These are phyloP conservation scores for Cerastis rubricosa DNA, from an alignment of 2,888 invertebrate genomes.

Conservation along the genomic window DNA sequence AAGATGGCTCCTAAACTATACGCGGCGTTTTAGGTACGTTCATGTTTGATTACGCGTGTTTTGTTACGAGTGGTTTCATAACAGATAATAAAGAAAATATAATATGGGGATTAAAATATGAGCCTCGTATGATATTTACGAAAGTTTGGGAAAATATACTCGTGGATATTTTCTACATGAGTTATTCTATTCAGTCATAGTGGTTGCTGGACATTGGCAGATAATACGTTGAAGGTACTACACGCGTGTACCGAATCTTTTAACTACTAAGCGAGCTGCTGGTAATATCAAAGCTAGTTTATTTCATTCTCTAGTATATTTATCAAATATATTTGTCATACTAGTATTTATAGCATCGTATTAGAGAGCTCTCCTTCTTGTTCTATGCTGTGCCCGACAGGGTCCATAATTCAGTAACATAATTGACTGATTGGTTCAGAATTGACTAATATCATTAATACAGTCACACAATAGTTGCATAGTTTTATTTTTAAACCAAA, in stretches of 20 bases:
- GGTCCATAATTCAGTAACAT: no score
- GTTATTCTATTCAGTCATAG: background rate
- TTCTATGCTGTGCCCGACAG: no score
- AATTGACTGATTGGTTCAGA: no score
- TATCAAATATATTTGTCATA: no score
- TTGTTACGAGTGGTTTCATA: slow-evolving; percentile 30
- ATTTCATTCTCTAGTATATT: no score
- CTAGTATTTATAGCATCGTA: background rate
- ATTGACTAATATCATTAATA: no score
- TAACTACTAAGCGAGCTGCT: background rate
- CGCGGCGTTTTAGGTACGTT: slow-evolving; percentile 20
- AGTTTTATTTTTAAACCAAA: background rate
- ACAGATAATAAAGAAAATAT: slow-evolving; percentile 41
- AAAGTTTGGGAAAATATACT: background rate
- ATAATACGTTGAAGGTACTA: background rate
- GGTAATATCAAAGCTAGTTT: background rate
- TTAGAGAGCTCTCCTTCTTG: no score
- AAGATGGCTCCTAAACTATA: slow-evolving; percentile 28
- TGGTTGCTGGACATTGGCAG: background rate
- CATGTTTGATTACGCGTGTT: slow-evolving; percentile 44
- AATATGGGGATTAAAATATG: slow-evolving; percentile 18
- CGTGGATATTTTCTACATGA: background rate
- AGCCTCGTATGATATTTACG: background rate
- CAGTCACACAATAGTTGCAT: no score
- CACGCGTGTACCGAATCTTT: background rate